phyloP scores from a whole-genome alignment of 2,797 vertebrate species.

The Amniataba percoides region DNA sequence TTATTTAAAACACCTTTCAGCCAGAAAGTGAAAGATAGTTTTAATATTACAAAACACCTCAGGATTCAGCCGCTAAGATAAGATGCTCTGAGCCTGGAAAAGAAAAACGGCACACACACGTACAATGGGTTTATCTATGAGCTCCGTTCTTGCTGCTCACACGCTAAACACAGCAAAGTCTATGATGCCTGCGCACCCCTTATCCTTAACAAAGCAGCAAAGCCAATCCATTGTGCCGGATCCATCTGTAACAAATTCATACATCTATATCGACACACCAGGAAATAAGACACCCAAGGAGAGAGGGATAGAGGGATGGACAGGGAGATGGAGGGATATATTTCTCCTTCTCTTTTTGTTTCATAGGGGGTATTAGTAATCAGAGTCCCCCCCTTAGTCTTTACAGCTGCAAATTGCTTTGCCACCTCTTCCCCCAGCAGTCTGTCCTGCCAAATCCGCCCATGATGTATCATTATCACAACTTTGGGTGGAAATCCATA shows the following conservation, averaged over 20 bases:
- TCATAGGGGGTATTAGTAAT: conserved; percentile 76
- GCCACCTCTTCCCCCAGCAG: conserved; percentile 85
- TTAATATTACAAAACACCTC: conserved; percentile 80
- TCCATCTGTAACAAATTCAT: conserved; percentile 82
- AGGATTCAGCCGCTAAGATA: conserved; percentile 70
- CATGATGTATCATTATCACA: conserved; percentile 92
- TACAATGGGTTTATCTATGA: conserved; percentile 74
- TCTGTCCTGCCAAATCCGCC: conserved; percentile 87
- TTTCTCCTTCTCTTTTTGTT: conserved; percentile 69
- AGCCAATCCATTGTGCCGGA: conserved; percentile 79
- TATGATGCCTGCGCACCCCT: conserved; percentile 72
- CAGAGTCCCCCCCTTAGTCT: conserved; percentile 71
- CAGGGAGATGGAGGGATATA: conserved; percentile 65
- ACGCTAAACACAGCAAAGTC: conserved; percentile 74
- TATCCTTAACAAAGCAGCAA: conserved; percentile 83
- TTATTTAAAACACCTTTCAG: conserved; percentile 78
- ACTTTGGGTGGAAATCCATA: conserved; percentile 91
- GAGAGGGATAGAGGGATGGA: conserved; percentile 69
- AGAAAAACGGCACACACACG: conserved; percentile 60
- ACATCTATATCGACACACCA: conserved; percentile 79
- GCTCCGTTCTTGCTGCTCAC: conserved; percentile 65
- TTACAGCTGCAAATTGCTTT: conserved; percentile 87
- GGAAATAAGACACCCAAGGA: conserved; percentile 75
- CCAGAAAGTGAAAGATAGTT: conserved; percentile 77
- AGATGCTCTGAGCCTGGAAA: conserved; percentile 63